Base-by-base conservation (phyloP, 2,888 invertebrate genomes). In the Endotricha flammealis region DNA sequence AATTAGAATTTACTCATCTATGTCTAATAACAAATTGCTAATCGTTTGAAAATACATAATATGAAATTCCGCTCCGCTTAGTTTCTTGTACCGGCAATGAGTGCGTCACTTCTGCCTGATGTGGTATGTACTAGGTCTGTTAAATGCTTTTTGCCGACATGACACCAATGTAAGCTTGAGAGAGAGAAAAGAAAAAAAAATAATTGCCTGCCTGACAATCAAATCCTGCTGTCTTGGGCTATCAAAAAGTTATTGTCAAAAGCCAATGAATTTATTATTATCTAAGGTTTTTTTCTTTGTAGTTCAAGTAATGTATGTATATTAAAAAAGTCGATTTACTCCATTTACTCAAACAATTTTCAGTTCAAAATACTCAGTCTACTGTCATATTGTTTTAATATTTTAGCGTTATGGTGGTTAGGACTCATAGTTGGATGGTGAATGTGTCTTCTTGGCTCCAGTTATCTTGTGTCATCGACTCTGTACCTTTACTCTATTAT, bases 401-500 rank as follows among this genome's bases (percentile, higher is more conserved):
- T 2, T 20, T 20, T 29, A 32, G 24, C 28, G 8, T 4, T 27
- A 12, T 27, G n/a, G 10, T 25, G 5, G 9, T 9, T 12, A 12
- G 2, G 12, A 3, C 5, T 27, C 7, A 8, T 27, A 12, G 12
- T 27, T 10, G 12, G 8, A 11, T 27, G n/a, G 33, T 34, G 25
- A 24, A 28, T 20, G 3, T 20, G 20, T 20, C 20, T n/a, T 4
- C 20, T n/a, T 20, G 54, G 62, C 59, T 53, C 58, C 51, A 60
- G 57, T 66, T 68, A 64, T 48, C 52, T 54, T 57, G 61, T 69
- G 78, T 75, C 77, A 69, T 71, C 74, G 75, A 73, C 77, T 64
- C 56, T 51, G 58, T 54, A 60, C 53, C 60, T 70, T 59, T 56
- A 60, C 66, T 64, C 58, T 62, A 62, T 59, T 80, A 74, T 83